Conservation (phyloP, 1,140 invertebrate genomes). For the Drosophila bocki region DNA sequence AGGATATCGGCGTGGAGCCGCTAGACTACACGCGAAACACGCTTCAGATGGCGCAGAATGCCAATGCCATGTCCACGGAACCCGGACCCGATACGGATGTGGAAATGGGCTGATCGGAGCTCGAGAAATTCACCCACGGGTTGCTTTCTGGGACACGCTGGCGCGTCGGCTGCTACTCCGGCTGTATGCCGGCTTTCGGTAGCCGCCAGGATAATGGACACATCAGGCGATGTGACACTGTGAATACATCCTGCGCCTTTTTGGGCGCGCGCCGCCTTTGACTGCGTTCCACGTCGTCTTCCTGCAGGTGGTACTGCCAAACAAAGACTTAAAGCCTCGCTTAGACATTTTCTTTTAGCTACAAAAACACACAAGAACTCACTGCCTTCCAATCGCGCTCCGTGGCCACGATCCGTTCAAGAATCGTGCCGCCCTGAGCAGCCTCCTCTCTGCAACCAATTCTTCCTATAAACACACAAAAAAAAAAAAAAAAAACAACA, state of each 20-base stretch:
- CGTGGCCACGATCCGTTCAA: conserved; percentile 47
- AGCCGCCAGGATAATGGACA: conserved; percentile 28
- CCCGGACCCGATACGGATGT: conserved; percentile 48
- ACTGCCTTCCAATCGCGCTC: conserved; percentile 69
- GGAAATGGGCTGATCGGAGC: conserved; percentile 69
- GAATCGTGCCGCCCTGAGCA: conserved; percentile 53
- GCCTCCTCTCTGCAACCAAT: conserved; percentile 60
- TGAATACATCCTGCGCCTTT: conserved; percentile 20
- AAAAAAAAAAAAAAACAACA: conserved; percentile 12
- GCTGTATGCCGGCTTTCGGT: not conserved
- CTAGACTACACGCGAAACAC: conserved; percentile 70
- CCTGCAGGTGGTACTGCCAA: conserved; percentile 54
- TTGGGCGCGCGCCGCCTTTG: conserved; percentile 22
- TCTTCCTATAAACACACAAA: conserved; percentile 61
- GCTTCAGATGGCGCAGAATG: conserved; percentile 62
- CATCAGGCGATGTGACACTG: conserved; percentile 25
- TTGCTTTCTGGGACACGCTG: conserved; percentile 67
- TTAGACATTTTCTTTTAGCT: conserved; percentile 55
- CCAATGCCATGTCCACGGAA: conserved; percentile 29
- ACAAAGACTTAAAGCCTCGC: conserved; percentile 81
- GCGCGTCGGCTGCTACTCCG: conserved; percentile 52
- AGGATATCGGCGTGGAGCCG: conserved; percentile 70
- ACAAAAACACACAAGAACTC: conserved; percentile 53
- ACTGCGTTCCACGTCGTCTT: conserved; percentile 55
- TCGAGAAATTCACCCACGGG: conserved; percentile 44